A percentile compares a stretch with the other conserved stretches of the same genome.
Conservation (phyloP, 1,140 invertebrate species). For the Archivesica marissinica region DNA sequence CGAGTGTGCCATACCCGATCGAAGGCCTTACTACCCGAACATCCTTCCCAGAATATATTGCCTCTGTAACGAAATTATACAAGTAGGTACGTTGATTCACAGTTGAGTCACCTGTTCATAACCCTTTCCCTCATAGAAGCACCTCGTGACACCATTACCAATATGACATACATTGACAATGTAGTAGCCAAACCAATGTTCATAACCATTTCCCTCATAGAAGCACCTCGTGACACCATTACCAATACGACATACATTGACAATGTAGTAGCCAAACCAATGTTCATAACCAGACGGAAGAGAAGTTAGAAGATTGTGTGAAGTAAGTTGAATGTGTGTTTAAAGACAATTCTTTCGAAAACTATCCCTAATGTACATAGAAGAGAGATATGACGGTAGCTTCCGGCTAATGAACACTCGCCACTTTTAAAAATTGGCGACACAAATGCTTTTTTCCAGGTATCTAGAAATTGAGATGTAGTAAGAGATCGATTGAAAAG, state of each 20-base stretch:
- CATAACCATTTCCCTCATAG: too few relatives aligned
- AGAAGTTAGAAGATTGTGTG: background rate
- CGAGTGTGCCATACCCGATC: too few relatives aligned
- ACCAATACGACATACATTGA: too few relatives aligned
- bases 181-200: too few relatives aligned
- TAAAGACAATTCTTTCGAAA: conserved; percentile 36
- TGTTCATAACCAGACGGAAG: too few relatives aligned
- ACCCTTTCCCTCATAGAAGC: too few relatives aligned
- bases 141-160: too few relatives aligned
- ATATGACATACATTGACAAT: too few relatives aligned
- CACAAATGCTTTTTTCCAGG: background rate
- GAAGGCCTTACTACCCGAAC: conserved; percentile 26
- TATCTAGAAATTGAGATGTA: background rate
- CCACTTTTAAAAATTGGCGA: background rate
- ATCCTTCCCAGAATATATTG: conserved; percentile 26
- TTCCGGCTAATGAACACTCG: background rate
- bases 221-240: too few relatives aligned
- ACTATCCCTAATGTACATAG: background rate
- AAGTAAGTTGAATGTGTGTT: conserved; percentile 26
- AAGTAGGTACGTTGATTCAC: conserved; percentile 48
- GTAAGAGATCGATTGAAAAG: background rate
- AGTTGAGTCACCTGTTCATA: conserved; percentile 46
- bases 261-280: too few relatives aligned
- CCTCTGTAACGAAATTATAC: conserved; percentile 30
- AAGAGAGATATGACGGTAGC: conserved; percentile 16